phyloP scores from a whole-genome alignment of 2,888 invertebrate genomes.

The Nymphalis polychloros region DNA sequence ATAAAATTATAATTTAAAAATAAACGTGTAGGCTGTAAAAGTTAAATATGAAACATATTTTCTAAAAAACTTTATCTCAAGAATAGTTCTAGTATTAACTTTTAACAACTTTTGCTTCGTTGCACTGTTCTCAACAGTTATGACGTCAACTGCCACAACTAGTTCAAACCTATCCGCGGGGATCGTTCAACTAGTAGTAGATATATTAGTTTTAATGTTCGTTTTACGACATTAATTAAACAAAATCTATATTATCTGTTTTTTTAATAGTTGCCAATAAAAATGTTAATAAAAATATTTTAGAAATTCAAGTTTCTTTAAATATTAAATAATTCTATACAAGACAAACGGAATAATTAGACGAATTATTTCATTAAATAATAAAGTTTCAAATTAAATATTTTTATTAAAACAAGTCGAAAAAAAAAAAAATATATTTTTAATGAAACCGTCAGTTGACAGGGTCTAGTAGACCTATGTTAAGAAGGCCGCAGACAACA shows the following conservation, averaged over 20 bases:
- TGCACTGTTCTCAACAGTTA: constrained; percentile 22
- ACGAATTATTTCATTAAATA: too few relatives aligned
- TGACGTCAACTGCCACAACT: constrained; percentile 24
- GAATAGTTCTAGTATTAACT: background rate
- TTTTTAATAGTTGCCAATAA: too few relatives aligned
- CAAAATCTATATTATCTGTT: background rate
- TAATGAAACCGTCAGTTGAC: too few relatives aligned
- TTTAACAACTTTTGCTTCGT: constrained; percentile 15
- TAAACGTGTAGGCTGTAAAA: background rate
- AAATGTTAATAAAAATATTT: too few relatives aligned
- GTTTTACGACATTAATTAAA: background rate
- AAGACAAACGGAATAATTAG: too few relatives aligned
- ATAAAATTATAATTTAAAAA: background rate
- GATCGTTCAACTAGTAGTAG: constrained; percentile 16
- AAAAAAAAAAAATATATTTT: too few relatives aligned
- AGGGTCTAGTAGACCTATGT: too few relatives aligned
- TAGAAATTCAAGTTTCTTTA: too few relatives aligned
- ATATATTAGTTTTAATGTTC: constrained; percentile 21
- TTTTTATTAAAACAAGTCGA: too few relatives aligned
- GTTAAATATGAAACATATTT: background rate
- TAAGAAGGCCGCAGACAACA: too few relatives aligned
- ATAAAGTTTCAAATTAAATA: too few relatives aligned
- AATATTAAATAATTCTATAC: too few relatives aligned
- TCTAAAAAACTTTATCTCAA: background rate
- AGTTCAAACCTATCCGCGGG: constrained; percentile 16